These are phyloP conservation scores for Sciaenops ocellatus DNA, from an alignment of 2,797 vertebrate species.

Conservation along the genomic window DNA sequence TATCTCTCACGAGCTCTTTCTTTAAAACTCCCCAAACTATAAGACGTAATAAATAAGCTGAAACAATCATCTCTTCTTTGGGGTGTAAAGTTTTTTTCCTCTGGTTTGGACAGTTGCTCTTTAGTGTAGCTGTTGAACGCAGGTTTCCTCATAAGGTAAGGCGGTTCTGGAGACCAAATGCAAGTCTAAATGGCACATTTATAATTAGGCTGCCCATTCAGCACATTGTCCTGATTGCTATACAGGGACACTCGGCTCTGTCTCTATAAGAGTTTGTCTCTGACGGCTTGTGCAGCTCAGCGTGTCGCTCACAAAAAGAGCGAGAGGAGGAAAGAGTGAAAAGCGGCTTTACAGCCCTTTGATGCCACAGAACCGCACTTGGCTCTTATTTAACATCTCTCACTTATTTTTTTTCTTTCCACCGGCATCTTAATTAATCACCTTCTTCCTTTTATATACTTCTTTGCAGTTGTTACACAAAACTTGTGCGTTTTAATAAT, in stretches of 20 bases:
- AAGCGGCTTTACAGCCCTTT: conserved; percentile 56
- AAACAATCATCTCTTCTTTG: conserved; percentile 82
- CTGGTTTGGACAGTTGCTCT: conserved; percentile 94
- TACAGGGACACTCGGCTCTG: conserved; percentile 91
- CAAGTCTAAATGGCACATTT: conserved; percentile 98
- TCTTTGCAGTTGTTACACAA: conserved; percentile 6
- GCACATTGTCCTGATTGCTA: conserved; percentile 96
- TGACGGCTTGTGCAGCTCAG: conserved; percentile 82
- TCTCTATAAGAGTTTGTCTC: conserved; percentile 87
- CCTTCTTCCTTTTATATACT: conserved; percentile 15
- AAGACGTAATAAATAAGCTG: conserved; percentile 77
- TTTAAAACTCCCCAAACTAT: conserved; percentile 41
- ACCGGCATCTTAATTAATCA: conserved; percentile 33
- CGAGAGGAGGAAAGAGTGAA: conserved; percentile 53
- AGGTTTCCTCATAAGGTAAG: conserved; percentile 99
- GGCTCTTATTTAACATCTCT: conserved; percentile 50
- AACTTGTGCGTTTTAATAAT: conserved; percentile 23
- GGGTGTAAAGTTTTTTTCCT: conserved; percentile 88
- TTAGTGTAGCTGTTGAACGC: conserved; percentile 79
- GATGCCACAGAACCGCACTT: conserved; percentile 56
- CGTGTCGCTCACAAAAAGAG: conserved; percentile 58
- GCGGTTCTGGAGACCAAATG: conserved; percentile 92
- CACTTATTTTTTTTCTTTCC: conserved; percentile 17
- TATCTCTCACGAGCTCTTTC: background rate
- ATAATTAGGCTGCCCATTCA: conserved; percentile 99